Percentiles rank a stretch among this genome's conserved stretches.
These are phyloP conservation scores for Onychostoma macrolepis DNA, from an alignment of 2,113 vertebrate genomes.

Conservation along the genomic window DNA sequence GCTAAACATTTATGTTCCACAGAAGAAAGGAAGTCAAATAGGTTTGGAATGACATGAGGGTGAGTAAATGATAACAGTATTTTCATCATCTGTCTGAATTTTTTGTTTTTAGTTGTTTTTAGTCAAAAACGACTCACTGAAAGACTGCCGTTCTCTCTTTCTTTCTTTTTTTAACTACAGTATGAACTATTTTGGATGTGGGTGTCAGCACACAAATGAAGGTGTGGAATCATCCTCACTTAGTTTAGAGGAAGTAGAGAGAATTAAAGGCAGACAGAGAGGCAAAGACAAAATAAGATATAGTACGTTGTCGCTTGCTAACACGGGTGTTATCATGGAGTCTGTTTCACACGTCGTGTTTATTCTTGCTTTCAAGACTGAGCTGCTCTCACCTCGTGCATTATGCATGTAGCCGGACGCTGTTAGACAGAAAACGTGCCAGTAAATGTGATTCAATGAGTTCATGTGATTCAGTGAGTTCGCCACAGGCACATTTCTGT, in stretches of 20 bases:
- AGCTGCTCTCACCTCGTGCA: constrained; percentile 34
- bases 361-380: constrained; percentile 22
- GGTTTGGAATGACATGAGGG: background rate
- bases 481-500: constrained; percentile 22
- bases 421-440: constrained; percentile 16
- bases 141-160: background rate
- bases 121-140: background rate
- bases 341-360: background rate
- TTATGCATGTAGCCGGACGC: constrained; percentile 34
- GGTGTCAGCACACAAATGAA: background rate
- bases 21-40: background rate
- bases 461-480: constrained; percentile 10
- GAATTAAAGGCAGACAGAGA: background rate
- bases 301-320: background rate
- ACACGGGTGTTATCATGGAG: constrained; percentile 19
- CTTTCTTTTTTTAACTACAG: background rate
- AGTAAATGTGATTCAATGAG: constrained; percentile 36
- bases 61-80: background rate
- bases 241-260: background rate
- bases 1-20: background rate
- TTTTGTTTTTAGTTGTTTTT: background rate
- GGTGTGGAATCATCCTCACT: background rate
- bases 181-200: background rate
- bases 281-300: background rate
- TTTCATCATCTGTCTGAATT: background rate